phyloP scores from a whole-genome alignment of 2,797 vertebrate species.

The Cephalopachus bancanus region DNA sequence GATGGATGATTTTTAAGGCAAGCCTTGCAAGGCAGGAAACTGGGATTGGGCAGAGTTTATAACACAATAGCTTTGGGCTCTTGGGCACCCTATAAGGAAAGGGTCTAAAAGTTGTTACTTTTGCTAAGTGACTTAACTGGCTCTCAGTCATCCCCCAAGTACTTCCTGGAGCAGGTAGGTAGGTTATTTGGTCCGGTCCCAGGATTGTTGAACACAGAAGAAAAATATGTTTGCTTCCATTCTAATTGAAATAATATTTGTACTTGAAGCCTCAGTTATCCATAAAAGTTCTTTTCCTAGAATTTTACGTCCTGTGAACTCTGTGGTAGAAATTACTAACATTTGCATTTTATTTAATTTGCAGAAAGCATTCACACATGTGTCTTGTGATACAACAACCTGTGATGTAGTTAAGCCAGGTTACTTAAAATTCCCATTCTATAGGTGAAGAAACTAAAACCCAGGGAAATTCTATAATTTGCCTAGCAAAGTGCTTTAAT shows the following conservation, averaged over 20 bases:
- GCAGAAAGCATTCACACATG: neutral
- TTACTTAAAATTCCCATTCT: slow-evolving; percentile 12
- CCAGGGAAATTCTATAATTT: neutral
- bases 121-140: neutral
- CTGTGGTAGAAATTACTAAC: neutral
- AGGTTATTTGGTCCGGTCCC: neutral
- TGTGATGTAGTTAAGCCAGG: neutral
- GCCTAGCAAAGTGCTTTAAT: neutral
- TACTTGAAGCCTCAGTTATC: neutral
- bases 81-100: neutral
- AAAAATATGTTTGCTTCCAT: slow-evolving; percentile 33
- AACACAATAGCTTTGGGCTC: neutral
- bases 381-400: neutral
- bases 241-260: slow-evolving; percentile 28
- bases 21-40: neutral
- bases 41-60: neutral
- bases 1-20: neutral
- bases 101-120: neutral
- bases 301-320: slow-evolving; percentile 18
- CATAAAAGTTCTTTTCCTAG: neutral
- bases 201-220: neutral
- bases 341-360: slow-evolving; percentile 42
- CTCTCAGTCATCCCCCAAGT: neutral
- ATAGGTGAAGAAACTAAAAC: slow-evolving; percentile 17
- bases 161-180: neutral